phyloP scores from a whole-genome alignment of 1,140 invertebrate species.

The Macrotrachela quadricornifera region DNA sequence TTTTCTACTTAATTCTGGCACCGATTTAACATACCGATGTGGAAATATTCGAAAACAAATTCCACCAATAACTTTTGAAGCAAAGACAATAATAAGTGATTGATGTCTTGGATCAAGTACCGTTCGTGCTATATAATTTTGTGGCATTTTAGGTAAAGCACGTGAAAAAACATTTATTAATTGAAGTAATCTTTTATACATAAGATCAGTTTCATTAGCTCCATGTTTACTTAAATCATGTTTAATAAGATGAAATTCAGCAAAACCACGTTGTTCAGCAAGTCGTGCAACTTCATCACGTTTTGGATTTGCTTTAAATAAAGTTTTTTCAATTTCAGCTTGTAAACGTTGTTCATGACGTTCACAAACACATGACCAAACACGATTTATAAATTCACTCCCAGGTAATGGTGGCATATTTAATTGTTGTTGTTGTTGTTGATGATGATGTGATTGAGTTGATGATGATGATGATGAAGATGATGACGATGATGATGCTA shows the following conservation, averaged over 20 bases:
- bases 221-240: conserved; percentile 69
- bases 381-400: background rate
- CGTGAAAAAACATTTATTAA: conserved; percentile 84
- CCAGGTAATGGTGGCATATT: background rate
- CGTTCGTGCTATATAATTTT: conserved; percentile 84
- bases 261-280: conserved; percentile 65
- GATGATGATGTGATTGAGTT: background rate
- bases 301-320: conserved; percentile 32
- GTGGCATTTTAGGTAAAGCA: conserved; percentile 86
- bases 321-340: conserved; percentile 14
- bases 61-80: conserved; percentile 76
- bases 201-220: conserved; percentile 34
- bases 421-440: conserved; percentile 5
- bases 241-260: conserved; percentile 76
- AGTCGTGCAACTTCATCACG: conserved; percentile 69
- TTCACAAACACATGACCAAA: background rate
- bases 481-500: conserved; percentile 35
- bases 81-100: conserved; percentile 66
- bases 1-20: too few relatives aligned
- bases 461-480: background rate
- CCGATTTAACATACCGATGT: conserved; percentile 28
- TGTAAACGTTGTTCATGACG: background rate
- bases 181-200: conserved; percentile 54
- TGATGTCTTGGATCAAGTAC: conserved; percentile 96
- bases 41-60: conserved; percentile 91